These are phyloP conservation scores for Cyphomyrmex costatus DNA, from an alignment of 1,140 invertebrate species.

Conservation along the genomic window DNA sequence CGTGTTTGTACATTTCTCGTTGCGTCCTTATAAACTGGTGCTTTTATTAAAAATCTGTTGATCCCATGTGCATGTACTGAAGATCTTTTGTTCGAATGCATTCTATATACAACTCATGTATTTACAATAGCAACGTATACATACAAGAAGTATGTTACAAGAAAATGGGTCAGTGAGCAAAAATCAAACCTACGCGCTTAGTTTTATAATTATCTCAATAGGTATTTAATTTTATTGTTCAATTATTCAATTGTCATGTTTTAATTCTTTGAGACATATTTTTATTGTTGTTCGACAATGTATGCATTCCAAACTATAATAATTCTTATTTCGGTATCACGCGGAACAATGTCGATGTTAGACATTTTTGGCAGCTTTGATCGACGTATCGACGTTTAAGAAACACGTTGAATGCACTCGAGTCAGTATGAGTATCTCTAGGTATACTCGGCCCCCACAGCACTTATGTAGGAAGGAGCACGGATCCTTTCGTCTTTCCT, in stretches of 20 bases:
- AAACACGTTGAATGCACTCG: conserved; percentile 36
- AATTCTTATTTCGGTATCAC: background rate
- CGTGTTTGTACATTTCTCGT: conserved; percentile 23
- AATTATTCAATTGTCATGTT: background rate
- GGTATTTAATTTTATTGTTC: background rate
- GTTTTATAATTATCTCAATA: background rate
- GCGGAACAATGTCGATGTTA: conserved; percentile 5
- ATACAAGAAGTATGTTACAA: background rate
- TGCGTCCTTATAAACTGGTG: conserved; percentile 35
- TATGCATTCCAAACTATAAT: background rate
- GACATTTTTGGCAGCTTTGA: conserved; percentile 12
- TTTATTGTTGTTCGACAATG: background rate
- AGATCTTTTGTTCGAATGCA: background rate
- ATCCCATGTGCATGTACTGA: conserved; percentile 8
- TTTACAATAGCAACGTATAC: background rate
- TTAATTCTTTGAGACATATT: background rate
- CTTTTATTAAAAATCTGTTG: conserved; percentile 53
- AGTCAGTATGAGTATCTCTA: conserved; percentile 1
- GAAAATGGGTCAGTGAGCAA: conserved; percentile 22
- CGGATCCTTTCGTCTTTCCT: conserved; percentile 59
- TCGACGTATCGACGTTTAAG: conserved; percentile 21
- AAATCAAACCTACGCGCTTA: background rate
- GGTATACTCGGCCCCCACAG: background rate
- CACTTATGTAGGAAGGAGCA: conserved; percentile 50
- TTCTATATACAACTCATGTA: conserved; percentile 6